phyloP scores from a whole-genome alignment of 2,113 vertebrate species.

The Plestiodon gilberti region DNA sequence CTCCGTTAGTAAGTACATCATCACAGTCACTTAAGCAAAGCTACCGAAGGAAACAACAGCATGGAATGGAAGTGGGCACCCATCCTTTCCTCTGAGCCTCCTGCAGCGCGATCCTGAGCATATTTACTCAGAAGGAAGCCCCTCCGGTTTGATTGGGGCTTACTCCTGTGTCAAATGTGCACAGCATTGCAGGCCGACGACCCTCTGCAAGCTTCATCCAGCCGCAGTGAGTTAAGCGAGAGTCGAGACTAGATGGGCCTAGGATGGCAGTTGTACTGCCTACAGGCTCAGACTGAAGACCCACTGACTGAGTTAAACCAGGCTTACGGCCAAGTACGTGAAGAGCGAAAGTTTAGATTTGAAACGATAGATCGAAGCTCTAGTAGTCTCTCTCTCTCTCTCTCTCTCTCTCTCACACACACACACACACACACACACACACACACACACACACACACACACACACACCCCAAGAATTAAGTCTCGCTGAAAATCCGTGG shows the following conservation, averaged over 20 bases:
- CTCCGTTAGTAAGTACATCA: slow-evolving; percentile 30
- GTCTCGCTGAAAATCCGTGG: background rate
- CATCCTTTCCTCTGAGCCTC: background rate
- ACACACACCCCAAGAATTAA: too few species aligned
- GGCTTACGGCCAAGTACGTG: background rate
- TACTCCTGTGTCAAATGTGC: background rate
- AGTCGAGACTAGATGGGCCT: too few species aligned
- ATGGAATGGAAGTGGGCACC: background rate
- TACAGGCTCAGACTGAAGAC: background rate
- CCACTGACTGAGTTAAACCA: background rate
- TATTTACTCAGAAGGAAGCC: background rate
- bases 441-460: too few species aligned
- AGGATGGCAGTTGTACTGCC: background rate
- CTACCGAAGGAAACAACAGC: slow-evolving; percentile 36
- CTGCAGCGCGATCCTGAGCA: background rate
- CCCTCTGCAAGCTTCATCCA: background rate
- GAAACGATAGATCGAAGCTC: too few species aligned
- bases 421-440: too few species aligned
- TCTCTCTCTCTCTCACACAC: too few species aligned
- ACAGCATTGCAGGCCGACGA: background rate
- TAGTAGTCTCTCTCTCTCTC: too few species aligned
- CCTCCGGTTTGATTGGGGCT: background rate
- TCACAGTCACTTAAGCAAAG: slow-evolving; percentile 58
- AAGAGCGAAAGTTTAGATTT: too few species aligned
- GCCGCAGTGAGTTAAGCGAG: background rate